A percentile compares a stretch with the other conserved stretches of the same genome.
These are phyloP conservation scores for Odobenus rosmarus DNA, from an alignment of 2,113 vertebrate genomes.

Conservation along the genomic window DNA sequence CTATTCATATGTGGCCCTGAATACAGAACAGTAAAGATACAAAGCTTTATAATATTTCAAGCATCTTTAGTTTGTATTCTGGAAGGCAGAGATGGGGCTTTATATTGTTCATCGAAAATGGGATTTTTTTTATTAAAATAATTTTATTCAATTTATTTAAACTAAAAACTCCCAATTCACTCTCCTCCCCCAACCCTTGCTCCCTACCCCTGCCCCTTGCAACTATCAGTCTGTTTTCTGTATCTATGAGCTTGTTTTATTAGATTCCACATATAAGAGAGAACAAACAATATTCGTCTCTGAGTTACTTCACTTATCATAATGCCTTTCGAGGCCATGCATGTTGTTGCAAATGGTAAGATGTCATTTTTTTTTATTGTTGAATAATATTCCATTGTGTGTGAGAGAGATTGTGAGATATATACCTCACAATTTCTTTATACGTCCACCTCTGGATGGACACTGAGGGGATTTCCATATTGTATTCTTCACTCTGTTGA, in stretches of 20 bases:
- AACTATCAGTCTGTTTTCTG: not conserved
- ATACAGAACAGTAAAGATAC: conserved; percentile 19
- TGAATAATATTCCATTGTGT: not conserved
- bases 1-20: conserved; percentile 49
- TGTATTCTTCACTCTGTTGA: not conserved
- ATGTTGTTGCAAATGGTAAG: not conserved
- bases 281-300: not conserved
- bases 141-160: not conserved
- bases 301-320: not conserved
- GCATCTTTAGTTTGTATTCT: conserved; percentile 58
- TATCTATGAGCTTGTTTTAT: not conserved
- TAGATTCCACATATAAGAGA: not conserved
- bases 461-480: not conserved
- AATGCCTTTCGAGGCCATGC: not conserved
- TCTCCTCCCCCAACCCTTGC: not conserved
- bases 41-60: conserved; percentile 43
- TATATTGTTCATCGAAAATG: not conserved
- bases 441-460: not conserved
- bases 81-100: not conserved
- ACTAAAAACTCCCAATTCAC: not conserved
- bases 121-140: not conserved
- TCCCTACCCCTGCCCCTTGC: not conserved
- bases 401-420: not conserved
- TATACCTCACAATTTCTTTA: not conserved
- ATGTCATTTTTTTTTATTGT: not conserved